Percentiles rank a stretch among this genome's conserved stretches.
These are phyloP conservation scores for Rhea pennata DNA, from an alignment of 2,113 vertebrate species.

Conservation along the genomic window DNA sequence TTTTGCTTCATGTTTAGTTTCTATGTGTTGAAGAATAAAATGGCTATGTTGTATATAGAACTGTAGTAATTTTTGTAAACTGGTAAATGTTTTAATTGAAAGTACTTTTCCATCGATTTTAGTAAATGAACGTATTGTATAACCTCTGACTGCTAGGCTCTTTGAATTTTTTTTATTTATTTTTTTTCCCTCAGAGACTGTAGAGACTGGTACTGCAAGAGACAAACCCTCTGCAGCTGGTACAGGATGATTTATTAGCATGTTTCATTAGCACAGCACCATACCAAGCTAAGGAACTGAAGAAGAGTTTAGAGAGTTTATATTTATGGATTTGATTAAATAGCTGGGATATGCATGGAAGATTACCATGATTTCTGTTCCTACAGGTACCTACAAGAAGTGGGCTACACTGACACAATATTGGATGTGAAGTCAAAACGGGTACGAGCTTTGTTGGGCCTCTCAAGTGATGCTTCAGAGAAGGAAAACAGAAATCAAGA, in stretches of 20 bases:
- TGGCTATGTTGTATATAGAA: not conserved
- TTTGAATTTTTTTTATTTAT: slow-evolving; percentile 68
- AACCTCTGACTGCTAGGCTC: slow-evolving; percentile 65
- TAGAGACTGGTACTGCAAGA: slow-evolving; percentile 92
- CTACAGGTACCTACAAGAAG: slow-evolving; percentile 93
- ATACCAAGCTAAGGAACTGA: slow-evolving; percentile 1
- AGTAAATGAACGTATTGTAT: slow-evolving; percentile 82
- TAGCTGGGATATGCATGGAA: not conserved
- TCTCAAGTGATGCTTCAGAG: slow-evolving; percentile 87
- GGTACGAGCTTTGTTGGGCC: slow-evolving; percentile 88
- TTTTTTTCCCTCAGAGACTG: slow-evolving; percentile 69
- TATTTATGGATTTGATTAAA: not conserved
- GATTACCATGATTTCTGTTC: slow-evolving; percentile 52
- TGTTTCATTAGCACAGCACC: slow-evolving; percentile 45
- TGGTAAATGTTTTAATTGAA: slow-evolving; percentile 49
- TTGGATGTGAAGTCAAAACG: slow-evolving; percentile 95
- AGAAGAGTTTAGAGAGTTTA: slow-evolving; percentile 36
- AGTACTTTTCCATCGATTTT: slow-evolving; percentile 55
- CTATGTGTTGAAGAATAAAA: not conserved
- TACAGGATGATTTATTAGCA: slow-evolving; percentile 76
- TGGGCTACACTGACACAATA: slow-evolving; percentile 94
- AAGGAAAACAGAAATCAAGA: slow-evolving; percentile 84
- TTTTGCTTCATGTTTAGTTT: not conserved
- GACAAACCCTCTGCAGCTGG: slow-evolving; percentile 81
- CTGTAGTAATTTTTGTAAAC: not conserved